Evolutionary conservation across 2,888 invertebrate genomes (phyloP).

Genomic region (Venustoraphidia nigricollis): DNA sequence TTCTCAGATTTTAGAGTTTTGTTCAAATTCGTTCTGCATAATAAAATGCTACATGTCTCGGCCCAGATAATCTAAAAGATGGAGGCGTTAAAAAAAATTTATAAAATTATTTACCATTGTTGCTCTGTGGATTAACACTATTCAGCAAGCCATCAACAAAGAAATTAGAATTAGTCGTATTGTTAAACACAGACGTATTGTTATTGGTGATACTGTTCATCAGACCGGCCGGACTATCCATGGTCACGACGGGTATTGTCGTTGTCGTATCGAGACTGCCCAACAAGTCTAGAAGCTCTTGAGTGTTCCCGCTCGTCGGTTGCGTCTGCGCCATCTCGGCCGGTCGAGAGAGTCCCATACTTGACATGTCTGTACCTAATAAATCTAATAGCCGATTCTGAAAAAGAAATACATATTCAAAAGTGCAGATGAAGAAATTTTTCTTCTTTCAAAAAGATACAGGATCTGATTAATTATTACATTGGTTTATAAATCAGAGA

Average conservation of each 20-base stretch:
- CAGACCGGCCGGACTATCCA: slow-evolving; percentile 18
- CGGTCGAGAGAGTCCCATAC: slow-evolving; percentile 23
- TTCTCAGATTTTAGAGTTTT: no score
- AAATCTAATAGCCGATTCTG: slow-evolving; percentile 79
- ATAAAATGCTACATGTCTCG: neutral
- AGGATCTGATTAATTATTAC: neutral
- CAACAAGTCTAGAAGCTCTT: slow-evolving; percentile 78
- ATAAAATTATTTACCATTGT: slow-evolving; percentile 18
- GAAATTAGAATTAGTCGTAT: slow-evolving; percentile 31
- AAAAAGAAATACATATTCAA: slow-evolving; percentile 16
- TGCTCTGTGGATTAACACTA: slow-evolving; percentile 16
- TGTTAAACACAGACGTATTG: slow-evolving; percentile 19
- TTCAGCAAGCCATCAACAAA: slow-evolving; percentile 45
- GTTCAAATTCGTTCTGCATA: no score
- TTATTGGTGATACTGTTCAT: slow-evolving; percentile 24
- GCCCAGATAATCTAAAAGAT: no score
- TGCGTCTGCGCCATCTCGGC: slow-evolving; percentile 28
- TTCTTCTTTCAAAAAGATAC: slow-evolving; percentile 2
- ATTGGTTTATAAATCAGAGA: no score
- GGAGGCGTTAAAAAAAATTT: neutral
- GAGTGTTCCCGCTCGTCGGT: slow-evolving; percentile 35
- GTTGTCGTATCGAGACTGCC: slow-evolving; percentile 52
- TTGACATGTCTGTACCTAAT: slow-evolving; percentile 39
- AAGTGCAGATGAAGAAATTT: neutral
- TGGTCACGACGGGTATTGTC: slow-evolving; percentile 20